Conservation (phyloP, 23 tunicate species). For the Halocynthia roretzi region DNA sequence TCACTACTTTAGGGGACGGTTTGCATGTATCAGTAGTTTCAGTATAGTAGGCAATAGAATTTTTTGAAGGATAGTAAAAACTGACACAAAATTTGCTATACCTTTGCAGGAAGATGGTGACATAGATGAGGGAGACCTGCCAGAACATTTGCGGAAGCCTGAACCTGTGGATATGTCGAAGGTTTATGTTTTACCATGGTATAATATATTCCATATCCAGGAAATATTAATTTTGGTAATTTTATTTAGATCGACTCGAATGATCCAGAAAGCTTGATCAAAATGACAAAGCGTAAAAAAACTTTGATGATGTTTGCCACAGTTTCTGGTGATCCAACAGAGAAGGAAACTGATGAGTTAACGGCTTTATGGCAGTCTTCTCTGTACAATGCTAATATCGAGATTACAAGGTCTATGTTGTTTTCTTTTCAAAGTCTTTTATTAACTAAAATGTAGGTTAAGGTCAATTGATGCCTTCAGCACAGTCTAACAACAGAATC, state of each 20-base stretch:
- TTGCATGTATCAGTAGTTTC: neutral
- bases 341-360: conserved; percentile 81
- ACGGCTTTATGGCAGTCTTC: conserved; percentile 75
- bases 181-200: conserved; percentile 5
- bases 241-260: conserved; percentile 43
- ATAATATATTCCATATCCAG: neutral
- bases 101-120: conserved; percentile 81
- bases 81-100: neutral
- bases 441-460: neutral
- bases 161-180: conserved; percentile 75
- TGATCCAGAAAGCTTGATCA: conserved; percentile 68
- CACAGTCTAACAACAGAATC: too few relatives aligned
- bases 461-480: too few relatives aligned
- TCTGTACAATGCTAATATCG: conserved; percentile 79
- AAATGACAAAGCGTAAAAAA: conserved; percentile 61
- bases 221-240: neutral
- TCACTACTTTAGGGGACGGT: neutral
- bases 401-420: conserved; percentile 49
- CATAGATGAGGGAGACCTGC: conserved; percentile 87
- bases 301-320: conserved; percentile 95
- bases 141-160: conserved; percentile 69
- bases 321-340: conserved; percentile 80
- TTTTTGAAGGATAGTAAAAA: neutral
- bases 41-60: neutral
- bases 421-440: neutral